Conservation (phyloP, 1,140 invertebrate species). For the Pteromalus puparum region DNA sequence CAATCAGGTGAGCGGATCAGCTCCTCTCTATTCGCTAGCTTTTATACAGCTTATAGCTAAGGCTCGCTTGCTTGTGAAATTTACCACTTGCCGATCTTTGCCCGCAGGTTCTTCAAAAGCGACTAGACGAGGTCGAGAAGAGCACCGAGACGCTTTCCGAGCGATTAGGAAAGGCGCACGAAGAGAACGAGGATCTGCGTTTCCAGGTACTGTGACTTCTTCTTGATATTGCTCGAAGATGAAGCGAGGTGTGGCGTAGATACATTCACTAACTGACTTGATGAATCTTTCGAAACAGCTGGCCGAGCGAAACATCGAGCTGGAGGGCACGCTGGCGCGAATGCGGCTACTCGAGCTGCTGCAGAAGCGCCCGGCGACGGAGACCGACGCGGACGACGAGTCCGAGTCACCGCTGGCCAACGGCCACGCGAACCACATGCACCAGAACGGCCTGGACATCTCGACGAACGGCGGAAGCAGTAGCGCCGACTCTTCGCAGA, state of each 20-base stretch:
- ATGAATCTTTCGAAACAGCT: constrained; percentile 75
- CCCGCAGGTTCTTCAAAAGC: constrained; percentile 81
- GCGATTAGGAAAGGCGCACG: constrained; percentile 82
- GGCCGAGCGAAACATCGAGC: constrained; percentile 87
- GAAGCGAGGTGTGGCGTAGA: not conserved
- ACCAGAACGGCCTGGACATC: constrained; percentile 40
- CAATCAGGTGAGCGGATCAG: constrained; percentile 82
- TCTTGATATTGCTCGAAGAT: not conserved
- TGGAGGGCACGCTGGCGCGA: constrained; percentile 86
- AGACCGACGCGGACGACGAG: constrained; percentile 65
- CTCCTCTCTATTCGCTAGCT: not conserved
- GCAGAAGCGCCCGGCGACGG: constrained; percentile 67
- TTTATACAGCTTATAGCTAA: not conserved
- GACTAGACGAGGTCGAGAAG: constrained; percentile 80
- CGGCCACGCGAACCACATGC: constrained; percentile 63
- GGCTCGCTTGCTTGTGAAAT: not conserved
- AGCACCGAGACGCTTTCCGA: constrained; percentile 80
- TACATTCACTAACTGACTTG: not conserved
- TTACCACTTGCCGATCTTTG: not conserved
- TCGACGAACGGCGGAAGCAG: constrained; percentile 24
- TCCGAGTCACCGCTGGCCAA: constrained; percentile 70
- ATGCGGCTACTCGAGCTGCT: constrained; percentile 82
- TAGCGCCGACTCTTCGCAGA: not conserved
- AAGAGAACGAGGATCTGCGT: constrained; percentile 87
- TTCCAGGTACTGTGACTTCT: constrained; percentile 80